Evolutionary conservation across 1,140 invertebrate genomes (phyloP), one percentile per base, ranked within the genome.

Genomic region (Belonocnema kinseyi): DNA sequence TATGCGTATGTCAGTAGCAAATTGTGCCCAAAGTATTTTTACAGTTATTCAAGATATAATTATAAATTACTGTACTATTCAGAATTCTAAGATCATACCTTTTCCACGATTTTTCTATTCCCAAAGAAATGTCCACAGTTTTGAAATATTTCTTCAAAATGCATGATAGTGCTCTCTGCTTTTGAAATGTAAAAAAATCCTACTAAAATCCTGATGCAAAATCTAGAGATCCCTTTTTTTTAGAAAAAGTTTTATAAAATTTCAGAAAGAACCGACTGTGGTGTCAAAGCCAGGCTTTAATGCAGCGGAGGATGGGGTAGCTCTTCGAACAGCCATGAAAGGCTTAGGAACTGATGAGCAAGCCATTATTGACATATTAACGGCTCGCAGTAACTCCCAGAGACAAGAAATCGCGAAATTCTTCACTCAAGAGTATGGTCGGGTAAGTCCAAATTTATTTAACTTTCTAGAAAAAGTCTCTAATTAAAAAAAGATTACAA

Each of bases 401-500:
- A 94, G 98, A 77, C 92, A 97, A 76, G 95, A 98, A 90, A 98
- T 99, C 84, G 95, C 96, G 7, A 94, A 96, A 82, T 95, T 95
- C 19, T 99, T 98, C 91, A 99, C 99, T 92, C 97, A 96, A 19
- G 95, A 97, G 91, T 99, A 96, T 89, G 98, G 98, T 89, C 61
- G 61, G 13, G 61, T 66, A 66, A 66, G 53, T 54, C 8, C 16
- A 54, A 46, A 46, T 46, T 11, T 1, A 46, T 11, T 46, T 1
- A 46, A 7, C 10, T 46, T 46, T 46, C 5, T 1, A 46, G 26
- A 33, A 33, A 33, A 33, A 33, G 26, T 33, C 26, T 33, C 0
- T 0, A 4, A 33, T 33, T 33, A 5, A 33, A 33, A 33, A 33
- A 33, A 33, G 5, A 33, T 33, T 33, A 5, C 26, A 33, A 33